Conservation (phyloP, 2,888 invertebrate species). For the Lasioglossum calceatum region DNA sequence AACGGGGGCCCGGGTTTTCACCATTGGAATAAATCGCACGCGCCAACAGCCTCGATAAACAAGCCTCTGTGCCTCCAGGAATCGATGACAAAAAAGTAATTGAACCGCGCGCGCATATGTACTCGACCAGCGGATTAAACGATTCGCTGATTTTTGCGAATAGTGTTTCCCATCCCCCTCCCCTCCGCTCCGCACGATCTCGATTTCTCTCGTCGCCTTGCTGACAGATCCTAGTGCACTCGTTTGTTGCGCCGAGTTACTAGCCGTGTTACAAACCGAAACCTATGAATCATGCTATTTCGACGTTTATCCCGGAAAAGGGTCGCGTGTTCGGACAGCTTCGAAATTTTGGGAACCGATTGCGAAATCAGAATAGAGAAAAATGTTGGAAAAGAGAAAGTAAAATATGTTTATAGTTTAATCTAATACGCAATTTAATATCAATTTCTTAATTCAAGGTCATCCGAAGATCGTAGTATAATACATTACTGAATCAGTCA, state of each 20-base stretch:
- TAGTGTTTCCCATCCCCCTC: neutral
- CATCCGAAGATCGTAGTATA: too few species aligned
- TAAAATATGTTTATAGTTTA: too few species aligned
- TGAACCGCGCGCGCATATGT: constrained; percentile 22
- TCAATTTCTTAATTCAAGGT: neutral
- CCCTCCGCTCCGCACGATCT: neutral
- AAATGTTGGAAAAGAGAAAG: neutral
- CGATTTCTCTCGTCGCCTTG: neutral
- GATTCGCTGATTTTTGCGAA: constrained; percentile 6
- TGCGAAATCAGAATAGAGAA: neutral
- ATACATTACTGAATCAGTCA: too few species aligned
- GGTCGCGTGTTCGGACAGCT: neutral
- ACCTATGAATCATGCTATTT: neutral
- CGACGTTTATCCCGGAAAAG: neutral
- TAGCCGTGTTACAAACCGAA: neutral
- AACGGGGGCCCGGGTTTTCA: constrained; percentile 29
- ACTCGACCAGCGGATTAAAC: constrained; percentile 23
- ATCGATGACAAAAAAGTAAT: constrained; percentile 49
- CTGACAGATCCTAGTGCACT: constrained; percentile 9
- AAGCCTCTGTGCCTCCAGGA: constrained; percentile 20
- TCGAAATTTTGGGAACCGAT: neutral
- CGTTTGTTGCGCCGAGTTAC: neutral
- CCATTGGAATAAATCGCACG: constrained; percentile 27
- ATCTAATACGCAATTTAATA: too few species aligned
- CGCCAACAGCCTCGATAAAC: constrained; percentile 38